Base-by-base conservation (phyloP, 2,113 vertebrate species). In the Oxygymnocypris stewartii region DNA sequence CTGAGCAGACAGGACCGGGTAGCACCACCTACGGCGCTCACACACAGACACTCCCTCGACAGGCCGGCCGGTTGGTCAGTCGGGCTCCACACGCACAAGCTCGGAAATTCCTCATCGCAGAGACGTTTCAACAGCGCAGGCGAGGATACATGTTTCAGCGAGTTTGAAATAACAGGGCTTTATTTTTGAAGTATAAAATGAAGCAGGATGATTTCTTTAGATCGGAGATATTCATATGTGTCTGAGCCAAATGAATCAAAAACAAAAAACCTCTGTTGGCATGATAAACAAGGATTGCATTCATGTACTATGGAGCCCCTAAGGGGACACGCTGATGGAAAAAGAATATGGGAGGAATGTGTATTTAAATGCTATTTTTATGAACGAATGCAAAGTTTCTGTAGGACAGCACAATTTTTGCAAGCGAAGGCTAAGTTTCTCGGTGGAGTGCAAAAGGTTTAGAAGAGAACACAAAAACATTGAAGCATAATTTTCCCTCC, bases 1-100 rank as follows among this genome's bases (percentile, higher is more conserved):
- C 87, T 76, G 84, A 91, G 86, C 89, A 84, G 89, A 91, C 87
- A 75, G 40, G 76, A 88, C 87, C 75, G 18, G 47, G 76, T 79
- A 78, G 73, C 75, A 88, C 83, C 79, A 79, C 69, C 63, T 47
- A 61, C 12, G 10, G 44, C 1, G 75, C 80, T 73, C 79, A 49
- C 23, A 57, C 35, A 74, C 57, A 71, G 31, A 61, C 57, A 74
- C 14, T 61, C 61, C 37, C 31, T 86, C 49, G 20, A 13, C 47
- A 4, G 9, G 25, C 71, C 59, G 37, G 69, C 57, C 51, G 47
- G 35, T 37, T 54, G 37, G n/a, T n/a, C n/a, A n/a, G n/a, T n/a
- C n/a, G n/a, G 44, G n/a, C 71, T 74, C 49, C 37, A 40, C 20
- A 78, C 20, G 28, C 31, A 79, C 76, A 31, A 40, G 57, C 63